These are phyloP conservation scores for Ligdia adustata DNA, from an alignment of 2,888 invertebrate genomes.

Conservation along the genomic window DNA sequence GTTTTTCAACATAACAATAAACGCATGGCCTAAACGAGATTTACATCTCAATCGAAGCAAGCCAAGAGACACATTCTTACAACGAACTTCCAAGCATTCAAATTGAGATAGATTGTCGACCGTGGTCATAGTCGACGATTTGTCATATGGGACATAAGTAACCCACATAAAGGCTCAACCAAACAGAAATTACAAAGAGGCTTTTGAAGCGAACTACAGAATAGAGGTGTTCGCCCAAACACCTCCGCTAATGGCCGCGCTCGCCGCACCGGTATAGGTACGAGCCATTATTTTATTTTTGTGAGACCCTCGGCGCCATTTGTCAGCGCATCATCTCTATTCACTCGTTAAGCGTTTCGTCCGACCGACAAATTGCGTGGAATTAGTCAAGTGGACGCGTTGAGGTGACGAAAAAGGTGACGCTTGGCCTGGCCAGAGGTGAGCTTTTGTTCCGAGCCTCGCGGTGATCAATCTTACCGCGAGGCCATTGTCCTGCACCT, in stretches of 20 bases:
- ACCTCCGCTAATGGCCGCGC: slow-evolving; percentile 78
- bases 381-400: slow-evolving; percentile 80
- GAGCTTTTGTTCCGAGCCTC: slow-evolving; percentile 55
- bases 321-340: slow-evolving; percentile 82
- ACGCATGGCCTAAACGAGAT: slow-evolving; percentile 5
- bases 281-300: slow-evolving; percentile 82
- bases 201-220: slow-evolving; percentile 79
- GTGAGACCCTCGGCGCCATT: slow-evolving; percentile 80
- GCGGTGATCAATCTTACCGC: slow-evolving; percentile 71
- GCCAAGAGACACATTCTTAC: slow-evolving; percentile 18
- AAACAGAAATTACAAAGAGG: slow-evolving; percentile 79
- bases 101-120: slow-evolving; percentile 68
- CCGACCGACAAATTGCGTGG: slow-evolving; percentile 79
- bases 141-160: slow-evolving; percentile 78
- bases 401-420: slow-evolving; percentile 83
- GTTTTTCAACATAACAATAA: background rate
- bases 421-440: slow-evolving; percentile 60
- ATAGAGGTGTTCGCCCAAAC: slow-evolving; percentile 82
- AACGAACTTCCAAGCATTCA: slow-evolving; percentile 35
- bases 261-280: slow-evolving; percentile 76
- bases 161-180: slow-evolving; percentile 76
- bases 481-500: slow-evolving; percentile 67
- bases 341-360: slow-evolving; percentile 71
- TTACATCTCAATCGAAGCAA: slow-evolving; percentile 15
- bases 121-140: slow-evolving; percentile 68